A percentile compares a stretch with the other conserved stretches of the same genome.
Conservation (phyloP, 2,797 vertebrate species). For the Steatocranus sp. region DNA sequence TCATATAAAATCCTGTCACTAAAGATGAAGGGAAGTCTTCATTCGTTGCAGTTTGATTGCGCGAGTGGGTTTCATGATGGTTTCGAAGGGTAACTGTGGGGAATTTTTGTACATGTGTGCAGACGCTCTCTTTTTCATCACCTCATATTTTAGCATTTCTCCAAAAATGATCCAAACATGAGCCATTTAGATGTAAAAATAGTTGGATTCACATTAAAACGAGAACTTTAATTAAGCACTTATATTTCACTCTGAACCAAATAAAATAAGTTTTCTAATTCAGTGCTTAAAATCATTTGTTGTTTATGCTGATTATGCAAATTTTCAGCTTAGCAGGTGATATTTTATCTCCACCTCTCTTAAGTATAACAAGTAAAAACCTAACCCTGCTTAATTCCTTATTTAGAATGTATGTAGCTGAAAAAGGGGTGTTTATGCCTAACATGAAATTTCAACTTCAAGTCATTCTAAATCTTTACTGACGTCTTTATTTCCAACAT, state of each 20-base stretch:
- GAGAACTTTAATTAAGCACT: neutral
- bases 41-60: constrained; percentile 5
- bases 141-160: constrained; percentile 21
- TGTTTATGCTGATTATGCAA: neutral
- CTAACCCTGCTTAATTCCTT: neutral
- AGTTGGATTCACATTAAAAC: constrained; percentile 16
- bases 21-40: neutral
- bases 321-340: neutral
- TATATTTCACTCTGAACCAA: neutral
- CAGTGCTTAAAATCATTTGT: neutral
- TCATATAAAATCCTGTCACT: neutral
- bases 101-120: neutral
- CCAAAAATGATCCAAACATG: constrained; percentile 7
- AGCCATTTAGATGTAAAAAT: constrained; percentile 18
- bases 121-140: neutral
- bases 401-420: neutral
- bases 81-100: neutral
- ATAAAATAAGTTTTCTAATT: neutral
- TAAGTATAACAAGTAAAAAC: neutral
- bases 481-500: neutral
- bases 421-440: neutral
- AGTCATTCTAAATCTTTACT: neutral
- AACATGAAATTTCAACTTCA: neutral
- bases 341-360: neutral
- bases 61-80: neutral